A percentile compares a stretch with the other conserved stretches of the same genome.
These are phyloP conservation scores for Dynastes grantii DNA, from an alignment of 2,888 invertebrate genomes.

Conservation along the genomic window DNA sequence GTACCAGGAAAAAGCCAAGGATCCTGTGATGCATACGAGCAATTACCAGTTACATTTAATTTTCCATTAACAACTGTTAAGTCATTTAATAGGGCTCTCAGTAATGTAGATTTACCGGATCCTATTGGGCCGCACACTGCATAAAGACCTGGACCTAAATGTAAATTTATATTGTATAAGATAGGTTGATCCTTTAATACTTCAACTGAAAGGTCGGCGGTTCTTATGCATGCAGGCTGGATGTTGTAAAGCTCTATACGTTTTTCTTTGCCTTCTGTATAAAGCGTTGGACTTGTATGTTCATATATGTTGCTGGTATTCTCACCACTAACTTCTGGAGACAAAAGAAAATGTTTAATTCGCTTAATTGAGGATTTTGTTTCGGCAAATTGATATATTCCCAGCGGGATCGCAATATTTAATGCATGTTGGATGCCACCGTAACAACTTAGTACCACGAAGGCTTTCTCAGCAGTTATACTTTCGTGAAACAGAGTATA, in stretches of 20 bases:
- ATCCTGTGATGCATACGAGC: constrained; percentile 74
- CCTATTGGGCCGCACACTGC: constrained; percentile 49
- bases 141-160: constrained; percentile 42
- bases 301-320: constrained; percentile 23
- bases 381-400: constrained; percentile 86
- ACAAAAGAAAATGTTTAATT: constrained; percentile 65
- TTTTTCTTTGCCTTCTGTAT: constrained; percentile 40
- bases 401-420: constrained; percentile 91
- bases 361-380: constrained; percentile 82
- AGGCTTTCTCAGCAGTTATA: constrained; percentile 87
- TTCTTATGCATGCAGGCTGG: background rate
- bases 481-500: constrained; percentile 75
- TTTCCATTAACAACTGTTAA: constrained; percentile 76
- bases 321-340: constrained; percentile 33
- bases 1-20: constrained; percentile 75
- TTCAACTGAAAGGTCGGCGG: constrained; percentile 31
- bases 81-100: constrained; percentile 78
- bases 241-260: background rate
- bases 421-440: constrained; percentile 88
- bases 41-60: constrained; percentile 76
- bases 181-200: constrained; percentile 40
- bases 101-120: constrained; percentile 73
- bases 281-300: constrained; percentile 27
- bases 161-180: constrained; percentile 44
- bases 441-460: constrained; percentile 92